A percentile compares a stretch with the other conserved stretches of the same genome.
These are phyloP conservation scores for Sphyrna mokarran DNA, from an alignment of 2,113 vertebrate genomes.

Conservation along the genomic window DNA sequence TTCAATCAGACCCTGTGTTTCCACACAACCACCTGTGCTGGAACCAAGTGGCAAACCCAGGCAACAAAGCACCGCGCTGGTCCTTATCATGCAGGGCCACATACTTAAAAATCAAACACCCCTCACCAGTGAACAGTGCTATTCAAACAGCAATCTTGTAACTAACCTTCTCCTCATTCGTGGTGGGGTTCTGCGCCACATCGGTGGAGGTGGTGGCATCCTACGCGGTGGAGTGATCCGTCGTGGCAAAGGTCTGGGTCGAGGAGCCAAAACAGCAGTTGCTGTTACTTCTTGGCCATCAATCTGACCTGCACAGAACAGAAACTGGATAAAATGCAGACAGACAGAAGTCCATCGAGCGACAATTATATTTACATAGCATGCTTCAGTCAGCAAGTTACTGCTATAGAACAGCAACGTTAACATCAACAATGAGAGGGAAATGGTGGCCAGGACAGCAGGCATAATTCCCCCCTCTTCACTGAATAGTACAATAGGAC, in stretches of 20 bases:
- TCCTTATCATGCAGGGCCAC: too few species aligned
- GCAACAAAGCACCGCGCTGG: background rate
- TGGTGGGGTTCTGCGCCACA: conserved; percentile 89
- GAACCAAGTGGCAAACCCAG: background rate
- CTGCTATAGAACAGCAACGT: background rate
- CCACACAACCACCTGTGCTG: too few species aligned
- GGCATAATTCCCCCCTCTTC: background rate
- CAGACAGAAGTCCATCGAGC: background rate
- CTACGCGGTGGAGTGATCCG: conserved; percentile 77
- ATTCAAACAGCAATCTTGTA: background rate
- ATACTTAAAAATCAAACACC: background rate
- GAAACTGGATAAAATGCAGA: background rate
- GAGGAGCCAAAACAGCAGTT: conserved; percentile 77
- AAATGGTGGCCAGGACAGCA: background rate
- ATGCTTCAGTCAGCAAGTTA: background rate
- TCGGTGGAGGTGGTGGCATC: conserved; percentile 82
- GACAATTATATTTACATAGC: background rate
- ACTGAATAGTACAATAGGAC: background rate
- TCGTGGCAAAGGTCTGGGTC: conserved; percentile 65
- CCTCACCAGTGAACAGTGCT: background rate
- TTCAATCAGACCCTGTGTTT: background rate
- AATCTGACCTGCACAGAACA: conserved; percentile 72
- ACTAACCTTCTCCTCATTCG: conserved; percentile 85
- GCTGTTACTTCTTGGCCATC: conserved; percentile 95
- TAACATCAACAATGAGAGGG: background rate